Base-by-base conservation (phyloP, 2,888 invertebrate genomes). In the Drosophila anceps region DNA sequence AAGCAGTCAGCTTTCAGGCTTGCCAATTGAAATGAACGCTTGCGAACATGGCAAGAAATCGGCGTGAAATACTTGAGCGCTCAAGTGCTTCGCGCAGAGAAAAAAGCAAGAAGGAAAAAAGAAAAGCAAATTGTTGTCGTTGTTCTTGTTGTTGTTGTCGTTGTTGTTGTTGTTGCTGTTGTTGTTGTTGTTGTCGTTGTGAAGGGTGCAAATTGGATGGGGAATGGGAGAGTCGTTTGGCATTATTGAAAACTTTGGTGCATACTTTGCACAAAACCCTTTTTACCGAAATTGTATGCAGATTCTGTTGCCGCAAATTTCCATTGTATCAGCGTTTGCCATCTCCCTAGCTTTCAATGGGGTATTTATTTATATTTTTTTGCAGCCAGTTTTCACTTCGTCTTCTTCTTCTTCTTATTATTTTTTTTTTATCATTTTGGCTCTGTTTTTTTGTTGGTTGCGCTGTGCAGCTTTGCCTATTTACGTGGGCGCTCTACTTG, bases 61-160 rank as follows among this genome's bases (percentile, higher is more conserved):
- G 79, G 81, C 81, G 82, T 90, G 87, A 90, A 88, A 88, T 82
- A 84, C 88, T 92, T 90, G 83, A 83, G 84, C 77, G 73, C 74
- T 89, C 82, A 90, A 91, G 91, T 81, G 74, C 79, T 76, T 79
- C 70, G 79, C 79, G 74, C 78, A 68, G 72, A n/a, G 39, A 7
- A 6, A 39, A 39, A 39, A n/a, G 6, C 6, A 15, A 33, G 31
- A 35, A 27, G 6, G 10, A 27, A n/a, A n/a, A 27, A n/a, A 6
- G 48, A 10, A 48, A 48, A 18, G n/a, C 37, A 12, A 79, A 75
- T 77, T 82, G 80, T 79, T 78, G 15, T 37, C 31, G 80, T 82
- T 77, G 20, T 31, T 46, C 37, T 43, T 53, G 46, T 48, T 51
- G 53, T 18, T 13, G 18, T 9, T 24, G n/a, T 4, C 31, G 80